A percentile compares a stretch with the other conserved stretches of the same genome.
phyloP scores from a whole-genome alignment of 2,797 vertebrate genomes.

The Gallinago nigripennis region DNA sequence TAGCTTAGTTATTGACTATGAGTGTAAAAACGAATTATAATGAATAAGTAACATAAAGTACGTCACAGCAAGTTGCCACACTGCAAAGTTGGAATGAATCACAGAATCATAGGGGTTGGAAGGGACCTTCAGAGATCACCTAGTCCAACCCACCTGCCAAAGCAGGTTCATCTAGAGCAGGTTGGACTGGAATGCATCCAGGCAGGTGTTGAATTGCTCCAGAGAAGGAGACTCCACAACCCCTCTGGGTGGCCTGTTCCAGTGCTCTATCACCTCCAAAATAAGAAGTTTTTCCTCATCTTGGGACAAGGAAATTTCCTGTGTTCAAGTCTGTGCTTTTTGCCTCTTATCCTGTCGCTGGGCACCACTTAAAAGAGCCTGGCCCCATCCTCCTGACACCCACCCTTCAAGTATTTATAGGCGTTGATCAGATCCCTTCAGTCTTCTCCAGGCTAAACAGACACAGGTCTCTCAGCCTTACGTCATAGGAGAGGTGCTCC shows the following conservation, averaged over 20 bases:
- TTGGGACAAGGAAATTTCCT: background rate
- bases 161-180: background rate
- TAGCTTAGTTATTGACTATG: background rate
- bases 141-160: background rate
- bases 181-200: background rate
- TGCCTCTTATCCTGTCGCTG: background rate
- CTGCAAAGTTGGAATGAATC: background rate
- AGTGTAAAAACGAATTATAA: background rate
- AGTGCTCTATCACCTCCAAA: background rate
- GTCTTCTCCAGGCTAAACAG: background rate
- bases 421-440: background rate
- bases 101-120: background rate
- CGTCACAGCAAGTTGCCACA: background rate
- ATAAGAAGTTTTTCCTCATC: background rate
- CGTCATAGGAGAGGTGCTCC: background rate
- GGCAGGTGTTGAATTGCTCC: background rate
- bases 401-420: background rate
- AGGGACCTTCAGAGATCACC: background rate
- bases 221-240: background rate
- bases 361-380: background rate
- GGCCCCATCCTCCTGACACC: background rate
- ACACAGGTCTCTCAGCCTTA: background rate
- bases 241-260: background rate
- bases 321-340: background rate
- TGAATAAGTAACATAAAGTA: background rate